Conservation (phyloP, 2,888 invertebrate species). For the Hydriomena furcata region DNA sequence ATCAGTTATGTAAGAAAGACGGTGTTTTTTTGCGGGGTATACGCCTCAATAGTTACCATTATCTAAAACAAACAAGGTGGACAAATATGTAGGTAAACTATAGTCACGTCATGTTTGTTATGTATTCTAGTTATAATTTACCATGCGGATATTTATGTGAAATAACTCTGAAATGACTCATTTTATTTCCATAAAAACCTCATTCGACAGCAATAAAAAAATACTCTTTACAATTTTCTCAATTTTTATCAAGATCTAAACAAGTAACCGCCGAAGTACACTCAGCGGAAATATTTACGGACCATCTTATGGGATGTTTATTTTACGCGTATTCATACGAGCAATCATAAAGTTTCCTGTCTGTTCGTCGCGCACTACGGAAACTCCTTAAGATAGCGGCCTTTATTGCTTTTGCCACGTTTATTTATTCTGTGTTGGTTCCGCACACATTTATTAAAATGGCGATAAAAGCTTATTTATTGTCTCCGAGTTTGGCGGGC, state of each 20-base stretch:
- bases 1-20: no score
- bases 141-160: conserved; percentile 6
- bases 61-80: neutral
- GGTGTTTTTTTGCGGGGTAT: no score
- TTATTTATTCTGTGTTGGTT: conserved; percentile 72
- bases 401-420: conserved; percentile 60
- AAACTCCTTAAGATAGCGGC: conserved; percentile 54
- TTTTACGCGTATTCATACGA: conserved; percentile 50
- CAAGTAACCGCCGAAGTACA: conserved; percentile 2
- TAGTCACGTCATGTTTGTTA: neutral
- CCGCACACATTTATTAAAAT: conserved; percentile 78
- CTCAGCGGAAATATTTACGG: conserved; percentile 28
- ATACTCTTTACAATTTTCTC: conserved; percentile 14
- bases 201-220: conserved; percentile 22
- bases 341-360: conserved; percentile 54
- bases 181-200: conserved; percentile 24
- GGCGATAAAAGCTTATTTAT: conserved; percentile 80
- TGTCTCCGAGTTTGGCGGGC: conserved; percentile 66
- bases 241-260: conserved; percentile 16
- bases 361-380: conserved; percentile 46
- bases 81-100: neutral
- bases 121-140: conserved; percentile 7
- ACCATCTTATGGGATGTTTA: conserved; percentile 36
- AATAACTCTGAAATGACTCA: conserved; percentile 13
- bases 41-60: neutral